Evolutionary conservation across 2,113 vertebrate species (phyloP), one percentile per base, ranked within the genome.

Genomic region (Lampris incognitus): DNA sequence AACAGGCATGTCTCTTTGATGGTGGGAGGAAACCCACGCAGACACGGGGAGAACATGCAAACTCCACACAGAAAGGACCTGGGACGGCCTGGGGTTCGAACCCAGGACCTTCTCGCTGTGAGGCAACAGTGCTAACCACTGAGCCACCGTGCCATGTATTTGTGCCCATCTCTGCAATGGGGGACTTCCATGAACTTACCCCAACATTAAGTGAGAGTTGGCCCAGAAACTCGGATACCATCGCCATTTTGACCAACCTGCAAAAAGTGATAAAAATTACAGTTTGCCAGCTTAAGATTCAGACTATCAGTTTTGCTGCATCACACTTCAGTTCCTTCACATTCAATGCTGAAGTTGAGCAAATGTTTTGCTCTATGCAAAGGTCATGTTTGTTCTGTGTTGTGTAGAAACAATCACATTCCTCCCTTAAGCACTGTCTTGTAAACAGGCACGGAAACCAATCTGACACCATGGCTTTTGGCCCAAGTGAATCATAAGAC

Each of bases 161-260:
- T 24, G 24, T 24, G 24, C 24, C 24, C 24, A 24, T 24, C 24
- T 24, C 24, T 24, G 24, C 24, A 24, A 24, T 24, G 24, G 24
- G 24, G 24, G 24, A 24, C 24, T 24, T 24, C 24, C 24, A 37
- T 54, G 6, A 6, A 60, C 74, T 89, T 90, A 92, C 91, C 89
- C 52, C 85, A 5, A 64, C 4, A 59, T 90, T 92, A 61, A 95
- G 82, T 13, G 88, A 70, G 42, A 95, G 91, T 62, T 95, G 93
- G 78, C 94, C 94, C 11, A 95, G 89, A 62, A 92, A 94, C 69
- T 95, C 93, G 36, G 88, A 75, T 36, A 95, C 86, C 88, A 95
- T 0, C 5, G 94, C 58, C 94, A 95, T 95, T 51, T 79, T 92
- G 66, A 64, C n/a, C 7, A 44, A 72, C 54, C 93, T 95, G 85